A percentile compares a stretch with the other conserved stretches of the same genome.
phyloP scores from a whole-genome alignment of 2,888 invertebrate species.

The Podabrus alpinus region DNA sequence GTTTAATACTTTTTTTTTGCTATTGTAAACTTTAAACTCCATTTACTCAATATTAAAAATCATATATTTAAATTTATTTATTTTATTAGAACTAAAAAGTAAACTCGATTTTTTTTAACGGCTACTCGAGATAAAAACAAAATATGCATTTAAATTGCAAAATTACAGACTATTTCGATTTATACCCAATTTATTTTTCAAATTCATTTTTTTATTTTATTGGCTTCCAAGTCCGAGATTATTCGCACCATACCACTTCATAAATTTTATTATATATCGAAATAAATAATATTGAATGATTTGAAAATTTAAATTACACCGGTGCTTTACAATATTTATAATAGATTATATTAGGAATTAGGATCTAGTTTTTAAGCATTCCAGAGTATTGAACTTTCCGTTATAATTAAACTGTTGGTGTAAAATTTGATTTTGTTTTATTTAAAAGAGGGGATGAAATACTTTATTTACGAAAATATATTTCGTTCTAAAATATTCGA shows the following conservation, averaged over 20 bases:
- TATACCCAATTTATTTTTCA: neutral
- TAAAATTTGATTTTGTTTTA: too few species aligned
- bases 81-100: neutral
- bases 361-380: too few species aligned
- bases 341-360: too few species aligned
- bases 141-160: neutral
- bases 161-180: neutral
- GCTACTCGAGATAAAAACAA: neutral
- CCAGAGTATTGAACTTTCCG: too few species aligned
- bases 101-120: neutral
- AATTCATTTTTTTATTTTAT: neutral
- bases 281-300: neutral
- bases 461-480: too few species aligned
- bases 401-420: too few species aligned
- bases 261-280: neutral
- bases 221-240: neutral
- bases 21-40: too few species aligned
- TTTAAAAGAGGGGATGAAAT: too few species aligned
- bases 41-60: too few species aligned
- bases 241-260: neutral
- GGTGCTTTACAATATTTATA: neutral
- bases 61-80: too few species aligned
- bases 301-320: neutral
- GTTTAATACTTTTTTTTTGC: too few species aligned
- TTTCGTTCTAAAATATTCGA: too few species aligned